Base-by-base conservation (phyloP, 2,888 invertebrate species). In the Conistra vaccinii region DNA sequence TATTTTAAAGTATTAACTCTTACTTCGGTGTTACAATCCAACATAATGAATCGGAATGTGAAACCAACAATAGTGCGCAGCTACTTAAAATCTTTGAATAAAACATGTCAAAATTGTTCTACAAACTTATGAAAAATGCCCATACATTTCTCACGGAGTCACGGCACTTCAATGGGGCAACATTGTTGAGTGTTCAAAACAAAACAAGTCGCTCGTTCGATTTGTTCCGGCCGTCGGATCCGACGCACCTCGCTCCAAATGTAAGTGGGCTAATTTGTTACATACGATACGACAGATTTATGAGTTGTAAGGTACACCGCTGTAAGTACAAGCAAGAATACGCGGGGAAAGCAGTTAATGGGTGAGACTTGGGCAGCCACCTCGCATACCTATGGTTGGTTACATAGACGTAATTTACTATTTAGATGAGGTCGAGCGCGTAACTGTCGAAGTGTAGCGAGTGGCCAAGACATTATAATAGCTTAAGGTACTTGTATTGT, bases 201-300 rank as follows among this genome's bases (percentile, higher is more conserved):
- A 91, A 93, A 92, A 91, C 90, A 87, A 89, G 84, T 87, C 88
- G 87, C 88, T 88, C 76, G 83, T 87, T 77, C 84, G 86, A 94
- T 95, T 94, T 91, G 93, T 94, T 93, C 90, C 89, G 90, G 86
- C 68, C 48, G 77, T 89, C 87, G 84, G 84, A 86, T 89, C 81
- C 74, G 83, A 77, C 85, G 83, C 83, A 88, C 86, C 84, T 85
- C 76, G 81, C 80, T 78, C 83, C 79, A 84, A 88, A 89, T 85
- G 83, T 89, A 89, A 90, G 91, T 90, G 88, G 90, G 88, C 88
- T 92, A 91, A 92, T 93, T 92, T 92, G 90, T 92, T 88, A 88
- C 85, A 86, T 92, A 89, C 87, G 92, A 86, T 92, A 89, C 87
- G 92, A 94, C 93, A 94, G 94, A 94, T 94, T 94, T 94, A 94